Evolutionary conservation across 2,797 vertebrate species (phyloP), one percentile per base, ranked within the genome.

Genomic region (Hoplostethus atlanticus): DNA sequence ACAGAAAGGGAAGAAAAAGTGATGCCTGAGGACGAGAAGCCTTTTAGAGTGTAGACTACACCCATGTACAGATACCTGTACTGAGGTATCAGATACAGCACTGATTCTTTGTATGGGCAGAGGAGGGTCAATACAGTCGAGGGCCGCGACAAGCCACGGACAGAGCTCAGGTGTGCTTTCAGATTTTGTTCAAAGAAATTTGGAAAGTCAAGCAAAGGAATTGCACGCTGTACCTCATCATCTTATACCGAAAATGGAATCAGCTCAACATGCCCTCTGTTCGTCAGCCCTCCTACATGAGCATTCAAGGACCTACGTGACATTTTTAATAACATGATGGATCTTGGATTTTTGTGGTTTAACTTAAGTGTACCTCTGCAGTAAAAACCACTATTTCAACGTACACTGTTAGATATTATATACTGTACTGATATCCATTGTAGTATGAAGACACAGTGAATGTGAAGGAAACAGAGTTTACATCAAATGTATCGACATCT

Each of bases 1-100:
- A 21, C 46, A 28, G 63, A 80, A 77, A 80, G 65, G 42, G 66
- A 86, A 77, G 53, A 61, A 50, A 77, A 81, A 21, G 64, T 54
- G 68, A 76, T 73, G 68, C 77, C 83, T 25, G 64, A 54, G 71
- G 68, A 84, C 21, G 21, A 21, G 62, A 79, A 21, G 53, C 56
- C 15, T 58, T 78, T 64, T 12, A 46, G 16, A 44, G 59, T 47
- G 63, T 6, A 48, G 46, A 48, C 46, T n/a, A 16, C n/a, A 48
- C 15, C 56, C 40, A 52, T 25, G 21, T 52, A 52, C 21, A 67
- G 60, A 52, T 17, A 48, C 36, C 56, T 60, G 46, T 16, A 12
- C 17, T 68, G 34, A 40, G 31, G 25, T 42, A 6, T 57, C 2
- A 62, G 8, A 48, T 30, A 16, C 8, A 60, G 28, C 1, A 10